A percentile compares a stretch with the other conserved stretches of the same genome.
phyloP scores from a whole-genome alignment of 2,113 vertebrate species.

The Pachypanchax playfairii region DNA sequence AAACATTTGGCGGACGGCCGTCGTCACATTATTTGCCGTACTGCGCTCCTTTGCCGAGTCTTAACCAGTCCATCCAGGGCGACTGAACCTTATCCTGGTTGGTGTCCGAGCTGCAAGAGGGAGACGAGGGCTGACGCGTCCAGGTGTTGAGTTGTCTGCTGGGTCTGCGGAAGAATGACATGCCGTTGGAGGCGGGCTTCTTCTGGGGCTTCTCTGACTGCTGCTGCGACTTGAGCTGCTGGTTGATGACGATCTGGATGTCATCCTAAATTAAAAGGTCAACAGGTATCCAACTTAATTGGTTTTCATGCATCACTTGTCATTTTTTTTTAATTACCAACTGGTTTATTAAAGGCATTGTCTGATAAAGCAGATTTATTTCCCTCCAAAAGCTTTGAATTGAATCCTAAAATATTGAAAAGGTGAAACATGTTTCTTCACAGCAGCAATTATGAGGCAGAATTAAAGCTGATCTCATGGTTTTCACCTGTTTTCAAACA shows the following conservation, averaged over 20 bases:
- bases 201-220: conserved; percentile 71
- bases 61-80: conserved; percentile 80
- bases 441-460: too few relatives aligned
- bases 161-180: conserved; percentile 72
- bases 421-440: too few relatives aligned
- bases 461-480: not conserved
- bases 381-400: too few relatives aligned
- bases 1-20: not conserved
- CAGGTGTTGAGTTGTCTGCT: conserved; percentile 49
- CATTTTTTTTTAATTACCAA: too few relatives aligned
- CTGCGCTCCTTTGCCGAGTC: conserved; percentile 67
- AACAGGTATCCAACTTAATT: conserved; percentile 5
- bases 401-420: too few relatives aligned
- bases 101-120: conserved; percentile 56
- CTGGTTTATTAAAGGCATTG: too few relatives aligned
- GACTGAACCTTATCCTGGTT: conserved; percentile 60
- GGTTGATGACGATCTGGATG: conserved; percentile 83
- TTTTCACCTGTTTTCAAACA: too few relatives aligned
- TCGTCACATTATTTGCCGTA: conserved; percentile 59
- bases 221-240: conserved; percentile 81
- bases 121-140: conserved; percentile 47
- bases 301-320: too few relatives aligned
- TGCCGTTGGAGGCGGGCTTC: conserved; percentile 44
- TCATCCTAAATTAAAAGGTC: conserved; percentile 77
- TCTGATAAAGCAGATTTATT: too few relatives aligned